phyloP scores from a whole-genome alignment of 2,113 vertebrate species.

The Poeciliopsis prolifica region DNA sequence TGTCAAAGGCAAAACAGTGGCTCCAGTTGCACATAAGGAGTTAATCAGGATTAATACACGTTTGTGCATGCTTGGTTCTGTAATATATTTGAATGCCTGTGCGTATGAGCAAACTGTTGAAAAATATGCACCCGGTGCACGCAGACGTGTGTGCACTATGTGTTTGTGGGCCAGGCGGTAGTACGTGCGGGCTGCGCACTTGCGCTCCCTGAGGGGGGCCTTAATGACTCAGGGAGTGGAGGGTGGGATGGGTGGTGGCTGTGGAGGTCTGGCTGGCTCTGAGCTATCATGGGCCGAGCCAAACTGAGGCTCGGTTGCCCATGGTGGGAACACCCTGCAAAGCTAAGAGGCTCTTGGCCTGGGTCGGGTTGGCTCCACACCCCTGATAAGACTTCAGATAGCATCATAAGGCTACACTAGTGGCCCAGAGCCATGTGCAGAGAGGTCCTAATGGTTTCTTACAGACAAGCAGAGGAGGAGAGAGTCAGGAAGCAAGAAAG shows the following conservation, averaged over 20 bases:
- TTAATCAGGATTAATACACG: conserved; percentile 73
- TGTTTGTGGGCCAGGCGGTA: conserved; percentile 31
- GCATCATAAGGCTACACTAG: conserved; percentile 61
- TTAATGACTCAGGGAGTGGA: conserved; percentile 81
- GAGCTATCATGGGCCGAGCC: conserved; percentile 49
- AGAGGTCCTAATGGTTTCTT: conserved; percentile 46
- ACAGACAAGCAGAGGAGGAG: conserved; percentile 26
- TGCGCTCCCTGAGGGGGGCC: conserved; percentile 74
- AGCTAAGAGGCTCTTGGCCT: conserved; percentile 47
- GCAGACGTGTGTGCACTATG: conserved; percentile 23
- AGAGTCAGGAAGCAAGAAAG: conserved; percentile 16
- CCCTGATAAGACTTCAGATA: conserved; percentile 77
- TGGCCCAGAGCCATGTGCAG: conserved; percentile 50
- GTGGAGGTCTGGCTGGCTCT: conserved; percentile 62
- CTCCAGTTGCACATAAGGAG: conserved; percentile 77
- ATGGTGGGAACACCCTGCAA: conserved; percentile 63
- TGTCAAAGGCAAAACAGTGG: conserved; percentile 71
- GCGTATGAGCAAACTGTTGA: conserved; percentile 31
- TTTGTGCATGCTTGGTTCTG: conserved; percentile 49
- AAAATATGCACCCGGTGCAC: conserved; percentile 27
- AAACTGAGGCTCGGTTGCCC: conserved; percentile 44
- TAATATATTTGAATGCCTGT: conserved; percentile 38
- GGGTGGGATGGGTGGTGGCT: conserved; percentile 56
- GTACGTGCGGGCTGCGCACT: conserved; percentile 75
- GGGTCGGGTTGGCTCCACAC: conserved; percentile 63